Conservation (phyloP, 1,140 invertebrate species). For the Apocrypta bakeri region DNA sequence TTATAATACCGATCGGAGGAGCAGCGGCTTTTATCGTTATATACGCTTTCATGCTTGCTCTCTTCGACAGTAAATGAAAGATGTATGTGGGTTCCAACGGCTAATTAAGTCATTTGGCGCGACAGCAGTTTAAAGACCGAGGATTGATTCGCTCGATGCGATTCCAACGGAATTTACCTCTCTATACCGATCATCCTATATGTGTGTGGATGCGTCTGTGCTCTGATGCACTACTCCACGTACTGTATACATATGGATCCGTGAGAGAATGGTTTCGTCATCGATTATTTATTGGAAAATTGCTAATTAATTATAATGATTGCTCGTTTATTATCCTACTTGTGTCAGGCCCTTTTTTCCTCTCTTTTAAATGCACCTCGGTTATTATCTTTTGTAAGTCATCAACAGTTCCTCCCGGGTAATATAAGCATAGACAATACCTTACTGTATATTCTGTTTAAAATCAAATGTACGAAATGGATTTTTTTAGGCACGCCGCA, state of each 20-base stretch:
- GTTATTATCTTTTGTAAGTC: background rate
- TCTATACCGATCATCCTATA: background rate
- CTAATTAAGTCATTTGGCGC: slow-evolving; percentile 47
- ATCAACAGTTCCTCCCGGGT: no score
- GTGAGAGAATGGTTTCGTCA: background rate
- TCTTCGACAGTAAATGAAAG: slow-evolving; percentile 31
- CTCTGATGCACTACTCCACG: background rate
- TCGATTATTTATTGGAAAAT: slow-evolving; percentile 42
- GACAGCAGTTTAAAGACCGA: slow-evolving; percentile 42
- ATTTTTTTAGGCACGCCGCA: background rate
- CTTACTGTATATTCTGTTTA: background rate
- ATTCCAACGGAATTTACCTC: slow-evolving; percentile 29
- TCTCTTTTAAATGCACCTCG: background rate
- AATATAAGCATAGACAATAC: no score
- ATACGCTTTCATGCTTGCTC: background rate
- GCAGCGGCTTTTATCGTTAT: slow-evolving; percentile 5
- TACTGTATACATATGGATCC: background rate
- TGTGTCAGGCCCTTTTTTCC: background rate
- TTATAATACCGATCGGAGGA: slow-evolving; percentile 23
- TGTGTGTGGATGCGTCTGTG: background rate
- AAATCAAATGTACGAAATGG: background rate
- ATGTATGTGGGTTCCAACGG: slow-evolving; percentile 40
- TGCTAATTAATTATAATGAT: slow-evolving; percentile 40
- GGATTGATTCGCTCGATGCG: slow-evolving; percentile 35
- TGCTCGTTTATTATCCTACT: background rate